Base-by-base conservation (phyloP, 2,113 vertebrate species). In the Cynoglossus semilaevis region DNA sequence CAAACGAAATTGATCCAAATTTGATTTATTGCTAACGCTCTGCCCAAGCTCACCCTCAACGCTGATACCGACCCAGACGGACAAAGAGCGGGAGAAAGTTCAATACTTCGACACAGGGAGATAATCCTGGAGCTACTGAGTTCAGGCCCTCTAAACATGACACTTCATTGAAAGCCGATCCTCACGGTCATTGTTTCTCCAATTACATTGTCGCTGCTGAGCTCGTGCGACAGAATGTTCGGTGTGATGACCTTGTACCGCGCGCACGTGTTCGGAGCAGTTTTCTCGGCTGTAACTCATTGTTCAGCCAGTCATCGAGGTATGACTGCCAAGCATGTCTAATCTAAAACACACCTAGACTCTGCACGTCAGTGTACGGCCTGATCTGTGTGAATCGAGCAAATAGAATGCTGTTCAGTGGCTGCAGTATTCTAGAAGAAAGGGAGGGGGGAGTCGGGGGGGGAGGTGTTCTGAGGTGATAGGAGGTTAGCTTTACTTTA, bases 261-360 rank as follows among this genome's bases (percentile, higher is more conserved):
- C 56, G 57, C 37, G n/a, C 38, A 42, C 17, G 22, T 8, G 10
- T 15, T 34, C 41, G 46, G 45, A 49, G 35, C 49, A 53, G 48
- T 63, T 56, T 79, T 58, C 70, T 65, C 59, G 59, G 76, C 74
- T 73, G 63, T 44, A 65, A 70, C 74, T 88, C 77, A 84, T 83
- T 84, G 84, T 85, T 86, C 77, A 80, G 64, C 29, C 68, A 81
- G 77, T 73, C 72, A 72, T 81, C 80, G 72, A 81, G 57, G 51
- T 64, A 58, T 29, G 49, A 62, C 73, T 67, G 70, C 79, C 77
- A 71, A 86, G 84, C 83, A 66, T 76, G 76, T 70, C 85, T 89
- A 89, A 91, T 91, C 79, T 84, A 90, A 88, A 88, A 88, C 86
- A 90, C 84, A 88, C 88, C 83, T 86, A 79, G 71, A 59, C 77